A percentile compares a stretch with the other conserved stretches of the same genome.
Evolutionary conservation across 2,113 vertebrate genomes (phyloP).

Genomic region (Podilymbus podiceps): DNA sequence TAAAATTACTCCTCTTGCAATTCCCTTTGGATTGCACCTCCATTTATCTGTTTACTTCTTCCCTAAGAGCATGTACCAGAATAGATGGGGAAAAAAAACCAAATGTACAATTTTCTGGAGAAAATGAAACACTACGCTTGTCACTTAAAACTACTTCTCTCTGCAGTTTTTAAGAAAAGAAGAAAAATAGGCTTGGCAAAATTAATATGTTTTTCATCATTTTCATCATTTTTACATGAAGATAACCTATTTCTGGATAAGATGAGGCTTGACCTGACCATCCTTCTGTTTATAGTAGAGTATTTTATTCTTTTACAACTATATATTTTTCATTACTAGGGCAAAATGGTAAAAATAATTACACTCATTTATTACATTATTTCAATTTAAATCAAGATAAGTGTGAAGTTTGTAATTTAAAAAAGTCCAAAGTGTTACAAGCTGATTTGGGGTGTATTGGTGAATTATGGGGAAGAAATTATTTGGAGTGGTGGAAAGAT

Average conservation of each 20-base stretch:
- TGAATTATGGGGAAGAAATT: background rate
- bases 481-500: background rate
- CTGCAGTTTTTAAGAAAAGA: background rate
- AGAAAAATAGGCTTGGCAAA: background rate
- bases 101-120: background rate
- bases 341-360: background rate
- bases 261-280: background rate
- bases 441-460: background rate
- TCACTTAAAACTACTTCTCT: background rate
- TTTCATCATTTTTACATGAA: background rate
- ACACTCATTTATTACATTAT: background rate
- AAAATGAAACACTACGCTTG: background rate
- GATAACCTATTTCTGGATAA: background rate
- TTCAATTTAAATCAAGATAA: background rate
- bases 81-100: background rate
- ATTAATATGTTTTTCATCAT: background rate
- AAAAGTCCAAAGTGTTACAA: background rate
- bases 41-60: constrained; percentile 32
- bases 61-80: background rate
- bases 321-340: background rate
- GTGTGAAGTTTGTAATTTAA: background rate
- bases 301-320: background rate
- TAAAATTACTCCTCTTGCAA: background rate
- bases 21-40: background rate
- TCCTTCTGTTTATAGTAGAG: background rate